These are phyloP conservation scores for Stenchaetothrips biformis DNA, from an alignment of 2,888 invertebrate species.

Conservation along the genomic window DNA sequence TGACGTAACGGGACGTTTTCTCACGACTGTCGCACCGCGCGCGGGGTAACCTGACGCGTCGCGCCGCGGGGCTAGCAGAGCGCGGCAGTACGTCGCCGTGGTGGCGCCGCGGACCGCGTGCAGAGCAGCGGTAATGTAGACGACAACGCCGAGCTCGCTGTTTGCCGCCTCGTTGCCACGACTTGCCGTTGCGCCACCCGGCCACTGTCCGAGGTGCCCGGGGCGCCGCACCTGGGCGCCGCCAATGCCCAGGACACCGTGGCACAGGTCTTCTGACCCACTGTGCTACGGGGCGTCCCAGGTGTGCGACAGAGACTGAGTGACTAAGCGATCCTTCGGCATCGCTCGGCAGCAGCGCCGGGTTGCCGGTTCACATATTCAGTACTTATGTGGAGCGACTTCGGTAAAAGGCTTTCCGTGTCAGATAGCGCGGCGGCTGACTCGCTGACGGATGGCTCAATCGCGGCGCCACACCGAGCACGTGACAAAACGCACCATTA, in stretches of 20 bases:
- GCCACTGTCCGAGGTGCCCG: neutral
- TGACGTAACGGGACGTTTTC: neutral
- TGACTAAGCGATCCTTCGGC: no score
- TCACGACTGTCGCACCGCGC: neutral
- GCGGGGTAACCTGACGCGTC: neutral
- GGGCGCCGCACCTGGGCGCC: no score
- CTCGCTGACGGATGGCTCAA: neutral
- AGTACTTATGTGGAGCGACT: neutral
- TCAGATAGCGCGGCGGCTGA: neutral
- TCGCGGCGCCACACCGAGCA: neutral
- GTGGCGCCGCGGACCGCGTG: neutral
- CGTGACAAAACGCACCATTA: slow-evolving; percentile 16
- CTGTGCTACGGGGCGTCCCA: no score
- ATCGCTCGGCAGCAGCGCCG: neutral
- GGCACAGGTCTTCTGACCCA: no score
- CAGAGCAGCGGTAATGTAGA: neutral
- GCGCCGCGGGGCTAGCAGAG: neutral
- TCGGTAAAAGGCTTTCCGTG: slow-evolving; percentile 17
- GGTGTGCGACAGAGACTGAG: no score
- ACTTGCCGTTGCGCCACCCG: neutral
- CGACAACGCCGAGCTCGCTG: neutral
- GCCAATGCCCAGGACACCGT: no score
- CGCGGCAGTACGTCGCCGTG: neutral
- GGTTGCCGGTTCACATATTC: neutral
- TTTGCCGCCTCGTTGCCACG: no score